These are phyloP conservation scores for Ylistrum balloti DNA, from an alignment of 1,140 invertebrate species.

Conservation along the genomic window DNA sequence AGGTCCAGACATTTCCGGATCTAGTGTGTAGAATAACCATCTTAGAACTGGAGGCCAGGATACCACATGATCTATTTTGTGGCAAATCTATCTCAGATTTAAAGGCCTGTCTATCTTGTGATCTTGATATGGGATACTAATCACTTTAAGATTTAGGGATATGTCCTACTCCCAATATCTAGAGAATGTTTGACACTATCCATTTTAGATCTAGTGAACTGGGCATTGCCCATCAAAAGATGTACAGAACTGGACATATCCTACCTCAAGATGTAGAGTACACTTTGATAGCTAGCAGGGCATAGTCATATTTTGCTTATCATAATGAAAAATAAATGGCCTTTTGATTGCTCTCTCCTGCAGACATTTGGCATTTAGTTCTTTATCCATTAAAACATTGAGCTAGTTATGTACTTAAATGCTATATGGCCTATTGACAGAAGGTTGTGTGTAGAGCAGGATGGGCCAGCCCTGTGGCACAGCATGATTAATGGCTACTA, in stretches of 20 bases:
- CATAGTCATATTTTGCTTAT: constrained; percentile 20
- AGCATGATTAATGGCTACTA: not conserved
- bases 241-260: not conserved
- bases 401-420: constrained; percentile 40
- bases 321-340: constrained; percentile 40
- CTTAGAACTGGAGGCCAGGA: no score
- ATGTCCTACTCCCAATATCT: no score
- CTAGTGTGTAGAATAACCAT: no score
- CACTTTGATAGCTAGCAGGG: constrained; percentile 11
- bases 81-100: no score
- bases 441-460: not conserved
- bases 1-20: no score
- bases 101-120: no score
- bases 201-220: not conserved
- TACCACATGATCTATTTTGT: no score
- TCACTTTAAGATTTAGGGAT: no score
- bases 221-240: not conserved
- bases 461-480: not conserved
- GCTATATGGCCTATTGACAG: constrained; percentile 38
- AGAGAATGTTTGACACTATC: no score
- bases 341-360: constrained; percentile 27
- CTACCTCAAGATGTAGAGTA: not conserved
- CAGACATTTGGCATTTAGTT: constrained; percentile 34
- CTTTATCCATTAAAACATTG: constrained; percentile 40
- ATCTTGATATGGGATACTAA: no score